Evolutionary conservation across 2,797 vertebrate species (phyloP).

Genomic region (Petrocephalus schoutedeni): DNA sequence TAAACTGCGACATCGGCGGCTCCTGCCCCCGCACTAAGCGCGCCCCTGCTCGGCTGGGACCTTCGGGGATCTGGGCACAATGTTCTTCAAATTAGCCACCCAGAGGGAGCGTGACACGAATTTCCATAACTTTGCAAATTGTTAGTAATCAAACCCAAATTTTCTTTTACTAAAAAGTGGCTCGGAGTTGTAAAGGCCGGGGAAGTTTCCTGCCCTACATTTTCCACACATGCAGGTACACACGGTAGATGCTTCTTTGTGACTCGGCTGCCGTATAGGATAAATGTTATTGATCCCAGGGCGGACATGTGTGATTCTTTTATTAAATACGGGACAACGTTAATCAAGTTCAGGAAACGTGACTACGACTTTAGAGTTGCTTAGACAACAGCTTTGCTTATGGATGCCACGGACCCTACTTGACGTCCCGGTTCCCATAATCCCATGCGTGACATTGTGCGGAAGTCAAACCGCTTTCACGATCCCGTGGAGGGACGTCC

Average conservation of each 20-base stretch:
- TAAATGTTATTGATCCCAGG: neutral
- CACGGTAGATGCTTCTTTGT: neutral
- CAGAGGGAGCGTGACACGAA: neutral
- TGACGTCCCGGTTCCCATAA: slow-evolving; percentile 11
- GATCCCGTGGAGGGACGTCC: neutral
- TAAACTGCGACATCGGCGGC: neutral
- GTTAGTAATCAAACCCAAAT: neutral
- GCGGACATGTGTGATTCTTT: neutral
- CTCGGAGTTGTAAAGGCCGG: neutral
- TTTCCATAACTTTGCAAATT: neutral
- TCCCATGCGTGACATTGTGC: neutral
- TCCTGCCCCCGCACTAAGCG: neutral
- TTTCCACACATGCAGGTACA: neutral
- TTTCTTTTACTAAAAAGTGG: neutral
- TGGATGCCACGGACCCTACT: neutral
- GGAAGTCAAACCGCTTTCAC: neutral
- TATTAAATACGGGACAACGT: neutral
- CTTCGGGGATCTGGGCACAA: neutral
- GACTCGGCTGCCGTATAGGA: neutral
- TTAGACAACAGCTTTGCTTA: neutral
- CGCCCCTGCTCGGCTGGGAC: neutral
- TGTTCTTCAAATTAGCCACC: neutral
- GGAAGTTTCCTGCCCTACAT: neutral
- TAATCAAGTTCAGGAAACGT: neutral
- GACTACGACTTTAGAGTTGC: neutral